phyloP scores from a whole-genome alignment of 2,113 vertebrate genomes.

The Nycticorax nycticorax region DNA sequence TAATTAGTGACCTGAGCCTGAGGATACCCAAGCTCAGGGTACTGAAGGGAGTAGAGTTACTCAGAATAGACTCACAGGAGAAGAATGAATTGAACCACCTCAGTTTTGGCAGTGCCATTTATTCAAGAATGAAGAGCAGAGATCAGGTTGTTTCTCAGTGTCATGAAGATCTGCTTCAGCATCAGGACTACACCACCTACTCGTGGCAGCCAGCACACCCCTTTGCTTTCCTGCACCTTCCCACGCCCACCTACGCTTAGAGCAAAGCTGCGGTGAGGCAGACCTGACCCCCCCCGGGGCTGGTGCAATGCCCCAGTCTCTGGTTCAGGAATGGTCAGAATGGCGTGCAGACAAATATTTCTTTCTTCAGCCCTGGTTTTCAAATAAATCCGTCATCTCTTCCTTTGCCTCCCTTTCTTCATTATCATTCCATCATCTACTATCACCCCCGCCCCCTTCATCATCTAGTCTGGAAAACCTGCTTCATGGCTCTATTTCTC shows the following conservation, averaged over 20 bases:
- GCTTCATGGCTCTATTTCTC: neutral
- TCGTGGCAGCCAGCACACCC: neutral
- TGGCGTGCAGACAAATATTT: neutral
- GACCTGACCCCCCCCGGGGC: neutral
- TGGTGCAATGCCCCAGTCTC: neutral
- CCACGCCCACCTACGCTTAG: accelerated
- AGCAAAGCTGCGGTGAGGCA: neutral
- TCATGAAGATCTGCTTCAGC: neutral
- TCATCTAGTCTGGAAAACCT: neutral
- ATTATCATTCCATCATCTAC: neutral
- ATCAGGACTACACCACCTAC: neutral
- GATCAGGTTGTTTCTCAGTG: neutral
- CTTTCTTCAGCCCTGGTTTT: neutral
- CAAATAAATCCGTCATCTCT: neutral
- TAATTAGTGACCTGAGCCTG: neutral
- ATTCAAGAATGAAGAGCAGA: neutral
- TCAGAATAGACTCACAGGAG: neutral
- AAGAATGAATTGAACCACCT: neutral
- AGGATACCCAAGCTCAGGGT: neutral
- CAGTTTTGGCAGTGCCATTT: neutral
- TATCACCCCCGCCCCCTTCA: accelerated
- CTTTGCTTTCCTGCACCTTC: neutral
- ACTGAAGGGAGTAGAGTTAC: neutral
- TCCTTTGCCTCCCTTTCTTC: neutral
- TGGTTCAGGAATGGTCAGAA: neutral